Percentiles rank a stretch among this genome's conserved stretches.
Conservation (phyloP, 2,113 vertebrate species). For the Deroptyus accipitrinus region DNA sequence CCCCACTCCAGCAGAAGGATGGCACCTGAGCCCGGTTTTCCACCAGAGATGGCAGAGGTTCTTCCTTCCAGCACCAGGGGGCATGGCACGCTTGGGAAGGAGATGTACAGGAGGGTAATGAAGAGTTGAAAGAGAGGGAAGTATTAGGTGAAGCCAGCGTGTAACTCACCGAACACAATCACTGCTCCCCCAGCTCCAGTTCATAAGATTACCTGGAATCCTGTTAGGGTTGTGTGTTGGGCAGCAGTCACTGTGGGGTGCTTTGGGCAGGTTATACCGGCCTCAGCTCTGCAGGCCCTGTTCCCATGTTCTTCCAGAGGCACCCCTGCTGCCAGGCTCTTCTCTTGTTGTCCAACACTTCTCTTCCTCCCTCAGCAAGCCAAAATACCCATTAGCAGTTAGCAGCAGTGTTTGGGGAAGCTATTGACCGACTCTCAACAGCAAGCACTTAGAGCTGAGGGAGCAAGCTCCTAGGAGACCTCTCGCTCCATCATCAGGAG, state of each 20-base stretch:
- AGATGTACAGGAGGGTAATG: not conserved
- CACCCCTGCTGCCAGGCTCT: not conserved
- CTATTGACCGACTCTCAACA: not conserved
- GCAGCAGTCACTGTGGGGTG: not conserved
- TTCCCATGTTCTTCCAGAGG: not conserved
- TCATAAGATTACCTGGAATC: conserved; percentile 28
- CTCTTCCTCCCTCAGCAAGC: not conserved
- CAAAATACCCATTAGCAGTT: not conserved
- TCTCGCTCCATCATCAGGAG: not conserved
- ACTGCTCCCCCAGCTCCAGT: not conserved
- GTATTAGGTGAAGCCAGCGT: not conserved
- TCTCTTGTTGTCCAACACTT: not conserved
- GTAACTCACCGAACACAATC: not conserved
- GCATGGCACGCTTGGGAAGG: not conserved
- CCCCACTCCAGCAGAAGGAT: not conserved
- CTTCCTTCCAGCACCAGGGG: not conserved
- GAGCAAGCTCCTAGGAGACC: not conserved
- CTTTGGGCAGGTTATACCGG: not conserved
- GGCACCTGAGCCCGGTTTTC: not conserved
- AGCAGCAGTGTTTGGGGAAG: not conserved
- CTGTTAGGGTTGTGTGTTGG: not conserved
- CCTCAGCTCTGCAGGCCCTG: not conserved
- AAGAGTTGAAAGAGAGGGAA: not conserved
- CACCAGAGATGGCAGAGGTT: not conserved
- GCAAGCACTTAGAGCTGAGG: not conserved